Base-by-base conservation (phyloP, 2,888 invertebrate genomes). In the Scaptodrosophila latifasciaeformis region DNA sequence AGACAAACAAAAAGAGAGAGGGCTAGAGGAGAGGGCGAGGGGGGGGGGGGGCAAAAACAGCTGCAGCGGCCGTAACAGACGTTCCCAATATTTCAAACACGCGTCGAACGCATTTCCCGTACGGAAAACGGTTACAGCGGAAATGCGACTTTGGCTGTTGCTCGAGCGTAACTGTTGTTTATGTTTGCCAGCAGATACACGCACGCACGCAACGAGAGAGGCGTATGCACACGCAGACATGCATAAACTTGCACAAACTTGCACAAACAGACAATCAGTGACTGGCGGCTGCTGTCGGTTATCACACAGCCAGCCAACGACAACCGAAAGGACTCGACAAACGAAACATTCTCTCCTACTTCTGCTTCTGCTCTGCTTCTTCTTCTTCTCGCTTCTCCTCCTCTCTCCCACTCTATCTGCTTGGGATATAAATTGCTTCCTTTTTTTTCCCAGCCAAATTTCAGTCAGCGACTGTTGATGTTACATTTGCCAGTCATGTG, bases 1-100 rank as follows among this genome's bases (percentile, higher is more conserved):
- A n/a, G n/a, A n/a, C n/a, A n/a, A n/a, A n/a, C n/a, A n/a, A n/a
- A n/a, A n/a, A n/a, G n/a, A n/a, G n/a, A n/a, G n/a, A n/a, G n/a
- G n/a, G n/a, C n/a, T n/a, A n/a, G 7, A 35, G 10, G 10, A 40
- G 6, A 10, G 30, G 49, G n/a, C 18, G 39, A n/a, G 31, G 48
- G 35, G 50, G 62, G 59, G 63, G 43, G 50, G 52, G 51, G 52
- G 56, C 49, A 65, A 51, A 62, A 62, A 54, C 65, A 65, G 47
- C 57, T 51, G 6, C 7, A n/a, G 5, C 17, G 29, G 47, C 50
- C 49, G 47, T 45, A 59, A 60, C 58, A 62, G 66, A 59, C 63
- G 72, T 70, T 74, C 55, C 75, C 78, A 75, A 76, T 76, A 75
- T 78, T 76, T 78, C 78, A 76, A 75, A 78, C 76, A 75, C 76